phyloP scores from a whole-genome alignment of 2,797 vertebrate genomes.

The Mareca strepera region DNA sequence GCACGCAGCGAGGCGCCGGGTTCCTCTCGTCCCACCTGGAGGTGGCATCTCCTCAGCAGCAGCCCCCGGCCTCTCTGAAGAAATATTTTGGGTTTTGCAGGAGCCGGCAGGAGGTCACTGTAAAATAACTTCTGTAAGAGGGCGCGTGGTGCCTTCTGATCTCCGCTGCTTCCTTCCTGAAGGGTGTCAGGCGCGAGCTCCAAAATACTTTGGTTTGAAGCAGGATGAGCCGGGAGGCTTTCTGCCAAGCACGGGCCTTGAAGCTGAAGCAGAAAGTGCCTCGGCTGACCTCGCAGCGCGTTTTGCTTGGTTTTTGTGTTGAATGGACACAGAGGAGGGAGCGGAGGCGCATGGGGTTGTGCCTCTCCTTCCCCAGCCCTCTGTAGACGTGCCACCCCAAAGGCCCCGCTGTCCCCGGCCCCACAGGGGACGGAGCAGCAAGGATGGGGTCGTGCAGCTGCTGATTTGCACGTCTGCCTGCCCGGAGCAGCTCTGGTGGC shows the following conservation, averaged over 20 bases:
- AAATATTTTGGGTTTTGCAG: background rate
- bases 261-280: background rate
- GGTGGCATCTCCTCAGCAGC: background rate
- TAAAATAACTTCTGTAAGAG: background rate
- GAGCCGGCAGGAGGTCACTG: background rate
- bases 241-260: background rate
- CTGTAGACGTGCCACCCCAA: rapidly evolving
- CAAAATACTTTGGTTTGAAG: background rate
- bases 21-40: background rate
- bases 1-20: too few relatives aligned
- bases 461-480: constrained; percentile 48
- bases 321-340: background rate
- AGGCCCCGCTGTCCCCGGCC: background rate
- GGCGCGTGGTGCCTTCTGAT: background rate
- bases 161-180: background rate
- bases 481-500: background rate
- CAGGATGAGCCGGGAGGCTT: background rate
- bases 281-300: background rate
- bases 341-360: background rate
- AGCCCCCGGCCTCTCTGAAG: background rate
- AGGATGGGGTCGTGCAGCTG: constrained; percentile 7
- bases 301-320: background rate
- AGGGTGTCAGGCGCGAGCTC: background rate
- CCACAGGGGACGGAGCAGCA: background rate
- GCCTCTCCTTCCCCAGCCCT: background rate